phyloP scores from a whole-genome alignment of 2,888 invertebrate species.

The Spilarctia lutea region DNA sequence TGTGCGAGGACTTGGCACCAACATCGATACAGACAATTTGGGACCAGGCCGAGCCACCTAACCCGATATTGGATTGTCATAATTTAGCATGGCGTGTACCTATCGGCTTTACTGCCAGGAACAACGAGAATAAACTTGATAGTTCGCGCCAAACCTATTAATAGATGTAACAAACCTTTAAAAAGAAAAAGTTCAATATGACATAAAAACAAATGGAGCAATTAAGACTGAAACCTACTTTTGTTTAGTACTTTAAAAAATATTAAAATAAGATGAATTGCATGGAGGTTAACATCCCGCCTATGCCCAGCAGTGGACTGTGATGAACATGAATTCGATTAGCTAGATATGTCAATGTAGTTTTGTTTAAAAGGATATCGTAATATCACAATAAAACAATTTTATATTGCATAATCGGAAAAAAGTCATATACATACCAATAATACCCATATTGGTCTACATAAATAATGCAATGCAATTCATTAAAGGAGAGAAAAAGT shows the following conservation, averaged over 20 bases:
- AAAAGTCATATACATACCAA: too few relatives aligned
- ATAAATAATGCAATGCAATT: not conserved
- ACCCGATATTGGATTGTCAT: constrained; percentile 84
- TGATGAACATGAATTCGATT: too few relatives aligned
- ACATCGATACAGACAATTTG: constrained; percentile 78
- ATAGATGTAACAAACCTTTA: constrained; percentile 50
- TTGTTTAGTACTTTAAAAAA: not conserved
- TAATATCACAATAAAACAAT: not conserved
- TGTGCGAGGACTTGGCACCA: constrained; percentile 76
- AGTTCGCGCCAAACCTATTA: constrained; percentile 61
- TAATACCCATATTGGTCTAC: too few relatives aligned
- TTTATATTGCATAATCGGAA: not conserved
- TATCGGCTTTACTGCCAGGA: constrained; percentile 72
- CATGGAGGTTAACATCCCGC: too few relatives aligned
- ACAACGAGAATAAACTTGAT: constrained; percentile 66
- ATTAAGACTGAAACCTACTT: not conserved
- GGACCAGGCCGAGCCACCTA: constrained; percentile 76
- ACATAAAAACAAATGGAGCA: constrained; percentile 9
- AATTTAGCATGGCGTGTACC: constrained; percentile 78
- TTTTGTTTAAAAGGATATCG: not conserved
- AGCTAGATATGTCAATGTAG: too few relatives aligned
- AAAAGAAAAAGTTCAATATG: constrained; percentile 21
- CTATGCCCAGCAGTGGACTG: too few relatives aligned
- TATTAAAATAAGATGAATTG: not conserved
- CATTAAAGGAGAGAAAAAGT: not conserved